Conservation (phyloP, 2,888 invertebrate genomes). For the Heteromyza rotundicornis region DNA sequence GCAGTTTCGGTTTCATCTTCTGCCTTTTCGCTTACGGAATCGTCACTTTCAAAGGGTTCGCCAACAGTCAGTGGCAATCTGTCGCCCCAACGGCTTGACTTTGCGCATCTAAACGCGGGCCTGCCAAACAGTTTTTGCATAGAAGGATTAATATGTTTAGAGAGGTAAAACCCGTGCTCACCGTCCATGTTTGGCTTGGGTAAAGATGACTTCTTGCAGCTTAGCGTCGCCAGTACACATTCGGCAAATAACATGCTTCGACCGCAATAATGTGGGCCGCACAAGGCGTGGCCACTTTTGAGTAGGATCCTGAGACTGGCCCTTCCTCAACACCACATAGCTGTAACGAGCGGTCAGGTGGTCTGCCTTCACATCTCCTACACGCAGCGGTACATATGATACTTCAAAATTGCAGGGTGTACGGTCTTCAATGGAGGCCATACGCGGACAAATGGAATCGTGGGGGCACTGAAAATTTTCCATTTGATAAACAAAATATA, state of each 20-base stretch:
- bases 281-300: constrained; percentile 81
- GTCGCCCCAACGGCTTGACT: constrained; percentile 80
- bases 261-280: constrained; percentile 71
- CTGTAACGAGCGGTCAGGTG: constrained; percentile 69
- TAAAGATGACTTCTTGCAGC: constrained; percentile 78
- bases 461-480: constrained; percentile 78
- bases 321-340: constrained; percentile 84
- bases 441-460: constrained; percentile 77
- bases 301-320: constrained; percentile 65
- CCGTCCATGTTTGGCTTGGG: constrained; percentile 77
- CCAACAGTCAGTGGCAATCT: constrained; percentile 71
- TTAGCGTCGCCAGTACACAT: constrained; percentile 78
- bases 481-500: constrained; percentile 6
- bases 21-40: constrained; percentile 17
- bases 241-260: constrained; percentile 77
- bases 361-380: constrained; percentile 63
- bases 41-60: constrained; percentile 27
- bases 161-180: constrained; percentile 56
- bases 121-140: constrained; percentile 56
- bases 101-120: constrained; percentile 74
- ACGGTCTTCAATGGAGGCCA: constrained; percentile 63
- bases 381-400: constrained; percentile 66
- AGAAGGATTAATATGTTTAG: not conserved
- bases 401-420: constrained; percentile 82
- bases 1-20: no score